Base-by-base conservation (phyloP, 2,797 vertebrate genomes). In the Intellagama lesueurii region DNA sequence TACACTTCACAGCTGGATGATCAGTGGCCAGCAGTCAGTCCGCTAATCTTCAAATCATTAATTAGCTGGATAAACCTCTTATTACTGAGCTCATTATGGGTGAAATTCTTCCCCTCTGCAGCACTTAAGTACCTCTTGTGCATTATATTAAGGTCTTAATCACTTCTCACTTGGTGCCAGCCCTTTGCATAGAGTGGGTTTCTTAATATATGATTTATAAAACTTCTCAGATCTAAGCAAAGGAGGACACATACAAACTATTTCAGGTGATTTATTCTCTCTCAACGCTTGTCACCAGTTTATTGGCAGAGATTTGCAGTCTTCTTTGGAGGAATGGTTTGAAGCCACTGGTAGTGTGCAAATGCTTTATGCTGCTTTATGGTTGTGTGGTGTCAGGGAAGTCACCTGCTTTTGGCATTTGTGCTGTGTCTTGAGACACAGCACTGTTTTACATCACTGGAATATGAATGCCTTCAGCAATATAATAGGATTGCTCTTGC, bases 11-110 rank as follows among this genome's bases (percentile, higher is more conserved):
- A 93, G 86, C 52, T 91, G 83, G 83, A 86, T 88, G 19, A 90
- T 89, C 79, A 66, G 75, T 87, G 11, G 52, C 22, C 83, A 93
- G 77, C n/a, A 89, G 52, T 79, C 90, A 75, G 14, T 81, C 78
- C 92, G 49, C 87, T 95, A 94, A 90, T 91, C 66, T 90, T n/a
- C n/a, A 91, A 88, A 87, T 90, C 90, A 93, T 89, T 91, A 92
- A 90, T 92, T 91, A 92, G 24, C 14, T 86, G 89, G 76, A 89
- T 83, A 90, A 91, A 94, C 86, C 24, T 88, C 86, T 91, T 91
- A 91, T 77, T 91, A 88, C 90, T 90, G 85, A 90, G 30, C n/a
- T 93, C 81, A 84, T 52, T 81, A 81, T 79, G 69, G 78, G 47
- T 87, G 90, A 94, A 94, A 87, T 81, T 85, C 1, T 87, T 47